Evolutionary conservation across 2,113 vertebrate species (phyloP), one percentile per base, ranked within the genome.

Genomic region (Coptodon rendalli): DNA sequence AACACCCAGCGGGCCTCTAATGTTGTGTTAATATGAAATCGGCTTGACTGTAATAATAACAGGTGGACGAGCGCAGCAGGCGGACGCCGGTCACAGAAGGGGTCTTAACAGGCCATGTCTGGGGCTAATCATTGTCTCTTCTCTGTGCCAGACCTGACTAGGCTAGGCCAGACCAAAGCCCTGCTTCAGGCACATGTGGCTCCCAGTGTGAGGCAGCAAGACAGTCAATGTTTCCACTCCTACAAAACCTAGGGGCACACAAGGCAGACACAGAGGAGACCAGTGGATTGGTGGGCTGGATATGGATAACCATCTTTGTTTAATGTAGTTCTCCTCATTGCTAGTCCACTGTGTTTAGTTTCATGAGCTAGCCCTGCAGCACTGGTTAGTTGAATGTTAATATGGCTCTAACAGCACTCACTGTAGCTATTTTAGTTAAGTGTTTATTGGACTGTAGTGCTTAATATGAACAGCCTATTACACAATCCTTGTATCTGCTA

Each of bases 201-300:
- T 87, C 54, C 19, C 17, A 71, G 50, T 89, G 71, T 34, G 78
- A 87, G 82, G 83, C 84, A 63, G 57, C 36, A 17, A 86, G 50
- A 82, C 81, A 85, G 82, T 89, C 87, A 94, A 56, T 91, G 87
- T 94, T 94, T 94, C 89, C 89, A 92, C 86, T 93, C 80, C 79
- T 61, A 87, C 91, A 76, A 56, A 86, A 85, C 57, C 29, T 83
- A 73, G 24, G 91, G 89, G 71, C 86, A 80, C 71, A 52, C 43
- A 59, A 38, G 82, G 86, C 84, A 89, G 84, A 84, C 85, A 22
- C 53, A 82, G 82, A 88, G 93, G 90, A 92, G 82, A 89, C 82
- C 59, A 40, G 76, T 88, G 88, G 84, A 82, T 81, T 84, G 87
- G 82, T 73, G 89, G 73, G 54, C 66, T 93, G 81, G 56, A 78